phyloP scores from a whole-genome alignment of 1,140 invertebrate species.

The Drosophila asahinai region DNA sequence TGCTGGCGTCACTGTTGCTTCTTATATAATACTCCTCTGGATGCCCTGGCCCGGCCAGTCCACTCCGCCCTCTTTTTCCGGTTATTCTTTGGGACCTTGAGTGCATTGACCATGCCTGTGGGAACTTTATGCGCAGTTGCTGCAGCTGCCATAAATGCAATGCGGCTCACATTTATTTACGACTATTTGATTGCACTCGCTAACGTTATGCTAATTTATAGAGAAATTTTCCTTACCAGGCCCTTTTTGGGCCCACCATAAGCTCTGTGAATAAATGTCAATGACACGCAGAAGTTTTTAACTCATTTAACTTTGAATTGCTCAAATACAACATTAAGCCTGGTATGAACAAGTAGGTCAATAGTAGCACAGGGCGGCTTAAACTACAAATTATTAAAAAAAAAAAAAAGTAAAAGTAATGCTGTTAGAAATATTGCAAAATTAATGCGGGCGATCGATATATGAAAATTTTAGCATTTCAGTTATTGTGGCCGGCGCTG shows the following conservation, averaged over 20 bases:
- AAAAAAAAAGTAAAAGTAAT: neutral
- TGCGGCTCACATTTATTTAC: conserved; percentile 78
- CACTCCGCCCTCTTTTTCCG: conserved; percentile 1
- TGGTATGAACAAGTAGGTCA: neutral
- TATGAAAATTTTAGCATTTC: neutral
- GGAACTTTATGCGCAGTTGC: conserved; percentile 69
- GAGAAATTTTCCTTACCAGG: conserved; percentile 9
- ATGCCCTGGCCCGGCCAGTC: neutral
- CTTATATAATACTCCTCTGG: conserved; percentile 26
- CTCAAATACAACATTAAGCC: neutral
- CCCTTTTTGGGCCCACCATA: conserved; percentile 16
- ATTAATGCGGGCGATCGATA: neutral
- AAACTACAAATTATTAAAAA: conserved; percentile 1
- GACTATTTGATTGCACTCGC: conserved; percentile 78
- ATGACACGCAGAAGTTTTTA: conserved; percentile 40
- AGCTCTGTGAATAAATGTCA: conserved; percentile 57
- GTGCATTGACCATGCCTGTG: conserved; percentile 73
- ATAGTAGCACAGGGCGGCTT: conserved; percentile 2
- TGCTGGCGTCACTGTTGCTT: conserved; percentile 60
- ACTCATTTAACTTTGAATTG: conserved; percentile 25
- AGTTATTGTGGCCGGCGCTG: neutral
- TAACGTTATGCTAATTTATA: conserved; percentile 66
- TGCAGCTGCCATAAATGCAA: conserved; percentile 80
- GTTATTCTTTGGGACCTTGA: conserved; percentile 42
- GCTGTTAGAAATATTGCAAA: neutral